Evolutionary conservation across 2,888 invertebrate species (phyloP).

Genomic region (Ferrisia virgata): DNA sequence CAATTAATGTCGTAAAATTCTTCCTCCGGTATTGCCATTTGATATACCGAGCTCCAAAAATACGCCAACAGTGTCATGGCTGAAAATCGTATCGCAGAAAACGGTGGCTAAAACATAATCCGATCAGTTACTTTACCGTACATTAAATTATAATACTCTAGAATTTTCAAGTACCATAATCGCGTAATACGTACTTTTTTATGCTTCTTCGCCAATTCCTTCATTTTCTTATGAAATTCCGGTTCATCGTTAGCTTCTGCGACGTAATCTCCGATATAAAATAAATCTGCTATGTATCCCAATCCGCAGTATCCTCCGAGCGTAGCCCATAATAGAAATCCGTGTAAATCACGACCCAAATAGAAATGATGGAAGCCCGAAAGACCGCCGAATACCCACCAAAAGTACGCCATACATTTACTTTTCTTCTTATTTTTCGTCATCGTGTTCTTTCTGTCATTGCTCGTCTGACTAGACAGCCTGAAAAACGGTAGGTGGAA

Average conservation of each 20-base stretch:
- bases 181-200: constrained; percentile 62
- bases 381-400: constrained; percentile 84
- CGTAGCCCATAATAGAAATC: constrained; percentile 84
- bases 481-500: neutral
- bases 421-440: constrained; percentile 53
- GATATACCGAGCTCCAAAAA: constrained; percentile 72
- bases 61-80: constrained; percentile 75
- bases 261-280: constrained; percentile 80
- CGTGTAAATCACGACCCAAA: constrained; percentile 81
- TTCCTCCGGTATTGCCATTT: constrained; percentile 74
- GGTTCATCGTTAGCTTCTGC: constrained; percentile 75
- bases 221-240: constrained; percentile 63
- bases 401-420: constrained; percentile 67
- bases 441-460: neutral
- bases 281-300: constrained; percentile 84
- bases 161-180: too few relatives aligned
- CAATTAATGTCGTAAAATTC: constrained; percentile 69
- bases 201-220: constrained; percentile 61
- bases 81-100: constrained; percentile 73
- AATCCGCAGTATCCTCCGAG: constrained; percentile 79
- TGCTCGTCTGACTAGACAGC: neutral
- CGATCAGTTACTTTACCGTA: neutral
- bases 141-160: too few relatives aligned
- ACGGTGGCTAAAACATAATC: constrained; percentile 65
- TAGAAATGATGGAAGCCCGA: constrained; percentile 91